phyloP scores from a whole-genome alignment of 2,113 vertebrate genomes.

The Muntiacus reevesi region DNA sequence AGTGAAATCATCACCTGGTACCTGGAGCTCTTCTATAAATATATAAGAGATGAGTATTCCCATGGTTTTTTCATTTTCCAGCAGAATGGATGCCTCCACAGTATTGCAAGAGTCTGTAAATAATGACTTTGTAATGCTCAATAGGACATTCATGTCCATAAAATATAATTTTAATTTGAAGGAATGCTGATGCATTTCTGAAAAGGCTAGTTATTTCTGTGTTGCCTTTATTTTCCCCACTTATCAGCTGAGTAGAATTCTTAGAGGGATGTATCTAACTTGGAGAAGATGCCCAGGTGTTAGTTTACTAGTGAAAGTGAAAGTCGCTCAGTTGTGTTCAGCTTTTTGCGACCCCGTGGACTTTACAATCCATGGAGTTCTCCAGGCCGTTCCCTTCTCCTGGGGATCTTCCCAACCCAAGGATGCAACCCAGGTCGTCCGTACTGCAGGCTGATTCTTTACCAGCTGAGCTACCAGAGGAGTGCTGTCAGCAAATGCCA shows the following conservation, averaged over 20 bases:
- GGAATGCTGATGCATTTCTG: neutral
- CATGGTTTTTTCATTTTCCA: constrained; percentile 18
- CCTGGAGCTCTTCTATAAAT: constrained; percentile 18
- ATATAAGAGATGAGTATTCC: neutral
- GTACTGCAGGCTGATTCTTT: neutral
- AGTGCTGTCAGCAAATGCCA: neutral
- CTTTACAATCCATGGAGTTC: neutral
- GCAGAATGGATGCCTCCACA: neutral
- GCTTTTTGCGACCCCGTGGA: neutral
- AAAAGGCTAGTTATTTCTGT: neutral
- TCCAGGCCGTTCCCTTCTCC: neutral
- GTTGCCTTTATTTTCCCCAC: neutral
- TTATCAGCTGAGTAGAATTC: neutral
- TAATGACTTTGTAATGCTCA: constrained; percentile 42
- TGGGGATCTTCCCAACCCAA: neutral
- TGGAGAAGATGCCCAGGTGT: neutral
- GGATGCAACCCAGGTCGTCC: neutral
- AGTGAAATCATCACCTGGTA: constrained; percentile 17
- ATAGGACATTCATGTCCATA: neutral
- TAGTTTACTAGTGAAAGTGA: neutral
- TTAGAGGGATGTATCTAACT: neutral
- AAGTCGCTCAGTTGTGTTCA: neutral
- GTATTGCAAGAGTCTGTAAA: constrained; percentile 23
- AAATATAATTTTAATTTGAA: constrained; percentile 39
- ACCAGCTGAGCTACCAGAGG: neutral